Evolutionary conservation across 2,113 vertebrate genomes (phyloP), one percentile per base, ranked within the genome.

Genomic region (Vimba vimba): DNA sequence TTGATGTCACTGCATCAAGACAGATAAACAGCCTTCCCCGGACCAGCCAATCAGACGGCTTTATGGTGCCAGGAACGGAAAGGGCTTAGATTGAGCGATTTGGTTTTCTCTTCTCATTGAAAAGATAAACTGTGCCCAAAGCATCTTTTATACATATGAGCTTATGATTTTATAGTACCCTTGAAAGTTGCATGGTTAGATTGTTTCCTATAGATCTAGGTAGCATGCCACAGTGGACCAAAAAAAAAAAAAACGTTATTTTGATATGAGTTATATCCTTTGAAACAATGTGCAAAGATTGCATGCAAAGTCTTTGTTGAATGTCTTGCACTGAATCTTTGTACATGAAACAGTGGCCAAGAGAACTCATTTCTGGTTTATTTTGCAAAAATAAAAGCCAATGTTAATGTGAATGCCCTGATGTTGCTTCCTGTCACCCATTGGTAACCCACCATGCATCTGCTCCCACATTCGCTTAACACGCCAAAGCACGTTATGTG

Each of bases 1-100:
- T 90, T 88, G 87, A 90, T 88, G 85, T 83, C 80, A 64, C 52
- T 79, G 68, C 85, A 83, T 88, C 83, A 77, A 55, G 79, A 83
- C 79, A 87, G 83, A 90, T 88, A 88, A 90, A 88, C 89, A 90
- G 85, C 60, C 66, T 66, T 25, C n/a, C 52, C 9, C 0, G 57
- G 52, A 76, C 55, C 45, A 85, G 79, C 87, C 87, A 88, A 87
- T 88, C 85, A 79, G 39, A 62, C 3, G 23, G 62, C 79, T 80
- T 83, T 71, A 82, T 66, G 62, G 25, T 74, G 82, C 75, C 30
- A 7, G 27, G 33, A 71, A 59, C 57, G 39, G 78, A 89, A 68
- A 60, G 76, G 47, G 60, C 82, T 74, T 52, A 75, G 57, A 79
- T 82, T 79, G 82, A 88, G 36, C n/a, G 79, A 86, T 90, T 87